Conservation (phyloP, 2,113 vertebrate genomes). For the Vireo altiloquus region DNA sequence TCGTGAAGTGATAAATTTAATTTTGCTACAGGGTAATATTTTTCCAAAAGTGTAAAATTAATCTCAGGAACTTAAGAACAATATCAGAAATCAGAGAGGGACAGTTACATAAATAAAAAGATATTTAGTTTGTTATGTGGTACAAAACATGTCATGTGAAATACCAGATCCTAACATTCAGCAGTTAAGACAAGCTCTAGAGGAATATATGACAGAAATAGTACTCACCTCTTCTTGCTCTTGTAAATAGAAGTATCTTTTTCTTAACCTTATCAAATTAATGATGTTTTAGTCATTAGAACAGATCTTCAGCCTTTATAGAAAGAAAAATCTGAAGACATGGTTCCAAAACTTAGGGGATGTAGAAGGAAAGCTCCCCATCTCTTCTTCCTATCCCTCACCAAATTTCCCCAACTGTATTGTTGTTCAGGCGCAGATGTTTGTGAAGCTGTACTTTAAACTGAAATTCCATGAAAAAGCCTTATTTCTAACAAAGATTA, state of each 20-base stretch:
- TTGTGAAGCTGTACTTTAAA: not conserved
- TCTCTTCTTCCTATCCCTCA: not conserved
- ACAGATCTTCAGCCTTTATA: not conserved
- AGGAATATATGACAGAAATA: not conserved
- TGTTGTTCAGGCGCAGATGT: not conserved
- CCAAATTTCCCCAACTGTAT: not conserved
- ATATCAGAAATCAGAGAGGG: not conserved
- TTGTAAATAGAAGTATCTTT: not conserved
- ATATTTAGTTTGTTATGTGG: not conserved
- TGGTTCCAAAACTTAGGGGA: not conserved
- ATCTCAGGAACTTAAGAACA: not conserved
- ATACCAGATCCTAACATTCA: not conserved
- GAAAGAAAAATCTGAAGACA: not conserved
- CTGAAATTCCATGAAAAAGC: not conserved
- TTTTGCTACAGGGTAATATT: not conserved
- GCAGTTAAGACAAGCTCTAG: not conserved
- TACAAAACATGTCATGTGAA: not conserved
- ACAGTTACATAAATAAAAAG: not conserved
- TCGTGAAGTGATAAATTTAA: not conserved
- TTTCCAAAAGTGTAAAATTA: not conserved
- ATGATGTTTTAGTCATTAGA: not conserved
- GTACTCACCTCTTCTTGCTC: not conserved
- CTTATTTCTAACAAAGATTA: not conserved
- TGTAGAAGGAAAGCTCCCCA: not conserved
- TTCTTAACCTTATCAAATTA: not conserved